Percentiles rank a stretch among this genome's conserved stretches.
Conservation (phyloP, 2,797 vertebrate species). For the Pteronotus mesoamericanus region DNA sequence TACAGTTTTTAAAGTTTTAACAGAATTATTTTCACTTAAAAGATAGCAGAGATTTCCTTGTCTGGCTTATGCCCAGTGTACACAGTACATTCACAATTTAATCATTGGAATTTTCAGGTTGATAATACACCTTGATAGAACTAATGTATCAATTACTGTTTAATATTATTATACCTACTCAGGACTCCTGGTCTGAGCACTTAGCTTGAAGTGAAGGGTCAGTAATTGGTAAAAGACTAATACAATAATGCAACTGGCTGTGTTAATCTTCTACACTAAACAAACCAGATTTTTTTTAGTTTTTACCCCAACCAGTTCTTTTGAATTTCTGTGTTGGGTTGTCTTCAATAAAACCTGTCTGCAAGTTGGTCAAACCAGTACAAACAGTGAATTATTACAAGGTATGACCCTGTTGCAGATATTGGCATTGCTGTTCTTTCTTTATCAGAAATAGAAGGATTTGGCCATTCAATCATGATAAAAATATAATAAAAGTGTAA, state of each 20-base stretch:
- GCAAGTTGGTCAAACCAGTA: background rate
- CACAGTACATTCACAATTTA: background rate
- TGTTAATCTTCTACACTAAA: background rate
- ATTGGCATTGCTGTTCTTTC: background rate
- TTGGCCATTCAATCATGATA: slow-evolving; percentile 21
- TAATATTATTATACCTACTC: slow-evolving; percentile 20
- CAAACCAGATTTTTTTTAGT: background rate
- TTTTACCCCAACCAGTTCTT: slow-evolving; percentile 12
- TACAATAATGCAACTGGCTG: slow-evolving; percentile 28
- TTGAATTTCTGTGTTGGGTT: slow-evolving; percentile 2
- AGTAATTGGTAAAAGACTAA: slow-evolving; percentile 35
- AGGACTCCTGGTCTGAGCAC: slow-evolving; percentile 1
- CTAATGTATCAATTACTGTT: background rate
- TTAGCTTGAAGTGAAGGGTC: slow-evolving; percentile 10
- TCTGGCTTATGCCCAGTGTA: slow-evolving; percentile 5
- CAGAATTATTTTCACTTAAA: slow-evolving; percentile 17
- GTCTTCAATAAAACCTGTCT: background rate
- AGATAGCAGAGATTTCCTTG: background rate
- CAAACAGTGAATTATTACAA: background rate
- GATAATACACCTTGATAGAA: slow-evolving; percentile 37
- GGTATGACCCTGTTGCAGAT: background rate
- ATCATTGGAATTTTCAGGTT: background rate
- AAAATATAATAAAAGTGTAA: slow-evolving; percentile 36
- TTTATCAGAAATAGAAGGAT: slow-evolving; percentile 43
- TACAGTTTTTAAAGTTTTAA: slow-evolving; percentile 46